These are phyloP conservation scores for Hydrolagus affinis DNA, from an alignment of 2,113 vertebrate genomes.

Conservation along the genomic window DNA sequence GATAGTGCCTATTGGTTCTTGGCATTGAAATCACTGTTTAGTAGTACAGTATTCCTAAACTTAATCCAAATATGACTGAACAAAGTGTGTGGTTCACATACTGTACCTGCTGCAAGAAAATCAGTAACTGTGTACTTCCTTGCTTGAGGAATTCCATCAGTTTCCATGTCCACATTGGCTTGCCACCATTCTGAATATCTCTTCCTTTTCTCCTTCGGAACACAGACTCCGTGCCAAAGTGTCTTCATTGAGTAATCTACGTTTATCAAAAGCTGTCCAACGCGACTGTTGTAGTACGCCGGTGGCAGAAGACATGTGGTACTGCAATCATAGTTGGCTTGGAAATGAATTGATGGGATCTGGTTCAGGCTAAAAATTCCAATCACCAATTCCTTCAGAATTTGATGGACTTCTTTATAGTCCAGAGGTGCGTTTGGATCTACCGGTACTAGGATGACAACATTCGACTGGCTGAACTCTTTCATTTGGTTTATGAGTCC, in stretches of 20 bases:
- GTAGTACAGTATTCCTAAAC: background rate
- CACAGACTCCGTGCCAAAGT: conserved; percentile 60
- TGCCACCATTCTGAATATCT: conserved; percentile 59
- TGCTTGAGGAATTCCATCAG: conserved; percentile 48
- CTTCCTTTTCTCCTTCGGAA: conserved; percentile 50
- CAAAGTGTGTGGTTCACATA: background rate
- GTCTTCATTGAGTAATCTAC: conserved; percentile 56
- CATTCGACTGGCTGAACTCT: conserved; percentile 39
- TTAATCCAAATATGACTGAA: background rate
- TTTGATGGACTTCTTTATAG: conserved; percentile 58
- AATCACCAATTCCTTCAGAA: conserved; percentile 53
- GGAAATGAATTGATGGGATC: conserved; percentile 53
- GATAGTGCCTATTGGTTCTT: background rate
- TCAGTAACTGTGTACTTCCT: conserved; percentile 48
- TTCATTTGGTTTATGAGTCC: conserved; percentile 57
- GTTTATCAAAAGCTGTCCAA: conserved; percentile 54
- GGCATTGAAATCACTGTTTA: background rate
- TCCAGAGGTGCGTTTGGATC: conserved; percentile 46
- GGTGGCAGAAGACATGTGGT: conserved; percentile 56
- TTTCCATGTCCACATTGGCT: conserved; percentile 49
- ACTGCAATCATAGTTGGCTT: conserved; percentile 54
- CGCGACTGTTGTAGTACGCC: conserved; percentile 53
- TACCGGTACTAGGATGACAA: conserved; percentile 49
- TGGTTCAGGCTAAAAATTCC: conserved; percentile 63
- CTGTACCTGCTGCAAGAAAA: conserved; percentile 51